Evolutionary conservation across 2,888 invertebrate species (phyloP).

Genomic region (Acanthosepion pharaonis): DNA sequence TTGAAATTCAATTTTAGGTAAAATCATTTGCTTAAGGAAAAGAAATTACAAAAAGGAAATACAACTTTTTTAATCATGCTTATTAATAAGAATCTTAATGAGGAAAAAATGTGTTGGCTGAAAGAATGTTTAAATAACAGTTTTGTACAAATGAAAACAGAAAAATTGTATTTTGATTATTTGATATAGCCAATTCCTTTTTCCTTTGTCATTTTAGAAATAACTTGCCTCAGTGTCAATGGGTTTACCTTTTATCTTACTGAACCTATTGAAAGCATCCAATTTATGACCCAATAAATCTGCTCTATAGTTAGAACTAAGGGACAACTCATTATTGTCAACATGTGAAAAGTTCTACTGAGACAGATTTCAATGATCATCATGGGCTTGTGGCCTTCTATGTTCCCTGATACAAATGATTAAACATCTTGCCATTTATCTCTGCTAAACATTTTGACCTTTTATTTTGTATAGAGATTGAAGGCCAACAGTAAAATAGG

Average conservation of each 20-base stretch:
- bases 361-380: constrained; percentile 9
- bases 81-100: too few relatives aligned
- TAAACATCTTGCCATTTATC: constrained; percentile 33
- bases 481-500: neutral
- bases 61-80: too few relatives aligned
- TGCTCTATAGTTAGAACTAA: neutral
- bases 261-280: neutral
- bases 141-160: neutral
- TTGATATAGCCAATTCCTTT: neutral
- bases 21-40: too few relatives aligned
- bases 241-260: neutral
- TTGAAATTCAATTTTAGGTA: too few relatives aligned
- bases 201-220: neutral
- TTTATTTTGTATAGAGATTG: neutral
- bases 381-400: constrained; percentile 14
- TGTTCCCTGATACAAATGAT: neutral
- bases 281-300: neutral
- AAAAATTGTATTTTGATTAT: neutral
- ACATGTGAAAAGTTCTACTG: neutral
- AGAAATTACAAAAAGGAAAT: too few relatives aligned
- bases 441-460: neutral
- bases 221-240: neutral
- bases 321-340: neutral
- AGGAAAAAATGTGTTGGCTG: neutral
- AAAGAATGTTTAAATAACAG: neutral